Percentiles rank a stretch among this genome's conserved stretches.
Evolutionary conservation across 2,797 vertebrate genomes (phyloP).

Genomic region (Fundulus diaphanus): DNA sequence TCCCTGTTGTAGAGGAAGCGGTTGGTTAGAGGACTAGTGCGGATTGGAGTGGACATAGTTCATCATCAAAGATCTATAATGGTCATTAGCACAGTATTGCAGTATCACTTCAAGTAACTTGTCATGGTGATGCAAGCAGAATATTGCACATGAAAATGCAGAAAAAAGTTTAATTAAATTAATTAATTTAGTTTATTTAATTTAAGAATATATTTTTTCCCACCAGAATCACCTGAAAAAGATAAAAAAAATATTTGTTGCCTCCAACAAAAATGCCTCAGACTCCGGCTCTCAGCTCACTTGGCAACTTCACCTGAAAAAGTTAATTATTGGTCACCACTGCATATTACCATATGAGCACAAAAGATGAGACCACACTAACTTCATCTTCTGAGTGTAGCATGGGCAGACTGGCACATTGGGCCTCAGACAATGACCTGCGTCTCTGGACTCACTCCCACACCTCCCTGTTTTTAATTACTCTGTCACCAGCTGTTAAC

Average conservation of each 20-base stretch:
- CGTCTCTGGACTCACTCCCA: constrained; percentile 63
- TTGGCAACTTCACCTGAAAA: constrained; percentile 47
- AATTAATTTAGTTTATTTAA: no score
- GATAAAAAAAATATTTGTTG: neutral
- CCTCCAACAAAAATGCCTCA: neutral
- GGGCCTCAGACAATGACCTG: constrained; percentile 64
- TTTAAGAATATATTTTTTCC: no score
- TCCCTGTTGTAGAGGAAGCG: no score
- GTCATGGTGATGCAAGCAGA: no score
- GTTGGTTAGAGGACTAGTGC: no score
- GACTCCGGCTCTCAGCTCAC: constrained; percentile 17
- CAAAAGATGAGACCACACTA: constrained; percentile 53
- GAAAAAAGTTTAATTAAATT: neutral
- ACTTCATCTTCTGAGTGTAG: constrained; percentile 57
- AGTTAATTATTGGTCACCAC: constrained; percentile 47
- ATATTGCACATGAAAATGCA: no score
- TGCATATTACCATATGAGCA: constrained; percentile 35
- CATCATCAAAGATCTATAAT: no score
- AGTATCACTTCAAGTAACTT: no score
- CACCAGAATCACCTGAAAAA: neutral
- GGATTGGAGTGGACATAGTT: no score
- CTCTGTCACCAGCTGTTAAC: constrained; percentile 50
- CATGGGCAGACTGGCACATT: constrained; percentile 48
- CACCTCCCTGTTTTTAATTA: constrained; percentile 68
- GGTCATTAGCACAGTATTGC: no score